Base-by-base conservation (phyloP, 2,113 vertebrate genomes). In the Nothobranchius furzeri region DNA sequence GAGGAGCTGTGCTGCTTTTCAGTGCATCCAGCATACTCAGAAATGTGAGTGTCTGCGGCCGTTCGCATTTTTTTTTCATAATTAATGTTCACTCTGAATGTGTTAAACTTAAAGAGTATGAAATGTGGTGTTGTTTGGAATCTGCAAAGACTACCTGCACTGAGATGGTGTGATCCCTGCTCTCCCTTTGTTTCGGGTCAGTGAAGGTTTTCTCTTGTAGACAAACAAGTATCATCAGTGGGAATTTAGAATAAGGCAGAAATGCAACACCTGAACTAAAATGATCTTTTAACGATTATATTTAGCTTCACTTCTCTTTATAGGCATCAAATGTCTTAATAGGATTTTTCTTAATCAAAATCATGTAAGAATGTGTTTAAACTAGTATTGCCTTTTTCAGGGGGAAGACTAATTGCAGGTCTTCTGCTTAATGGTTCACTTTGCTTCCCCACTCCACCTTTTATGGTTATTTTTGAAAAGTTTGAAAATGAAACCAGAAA, bases 81-180 rank as follows among this genome's bases (percentile, higher is more conserved):
- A 56, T 57, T 36, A 48, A 60, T 4, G 15, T 37, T 40, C 7
- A 40, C 9, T 9, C 37, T 63, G 59, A 73, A 70, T 50, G 62
- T 64, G 59, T 78, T 42, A 35, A 8, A 20, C 40, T 61, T 62
- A 11, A 72, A 65, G 47, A 42, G 67, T 49, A 69, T 70, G 47
- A 51, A 60, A 68, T 30, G 45, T 45, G 37, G 49, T 47, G 14
- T 47, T 40, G 37, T 40, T 53, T 43, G 64, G 30, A n/a, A 47
- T 15, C 50, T 14, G 61, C 43, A 62, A 25, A 64, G 12, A 40
- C 15, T 36, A 5, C 25, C 15, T 12, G 67, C 58, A 58, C 35
- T 42, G 51, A 37, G 64, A 75, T 61, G 76, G 75, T 83, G 81
- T 66, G 68, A 73, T 15, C 60, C 24, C 7, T 35, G 6, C 12